phyloP scores from a whole-genome alignment of 2,888 invertebrate species.

The Zygaena filipendulae region DNA sequence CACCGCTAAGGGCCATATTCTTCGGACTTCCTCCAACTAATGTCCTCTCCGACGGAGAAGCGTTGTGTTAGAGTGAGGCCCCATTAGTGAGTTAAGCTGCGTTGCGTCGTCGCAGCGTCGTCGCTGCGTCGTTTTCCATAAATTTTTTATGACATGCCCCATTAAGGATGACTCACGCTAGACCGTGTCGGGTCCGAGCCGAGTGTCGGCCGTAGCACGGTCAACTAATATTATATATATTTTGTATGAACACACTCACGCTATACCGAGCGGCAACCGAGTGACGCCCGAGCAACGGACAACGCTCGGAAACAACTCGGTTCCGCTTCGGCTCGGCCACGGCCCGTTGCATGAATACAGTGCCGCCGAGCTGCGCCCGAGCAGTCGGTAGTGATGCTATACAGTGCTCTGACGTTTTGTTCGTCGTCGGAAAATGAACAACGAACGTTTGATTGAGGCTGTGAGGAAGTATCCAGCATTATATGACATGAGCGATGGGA shows the following conservation, averaged over 20 bases:
- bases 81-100: too few species aligned
- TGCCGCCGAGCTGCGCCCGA: constrained; percentile 8
- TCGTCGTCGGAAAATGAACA: constrained; percentile 11
- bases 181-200: constrained; percentile 5
- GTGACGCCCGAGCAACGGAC: constrained; percentile 13
- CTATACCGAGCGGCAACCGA: constrained; percentile 11
- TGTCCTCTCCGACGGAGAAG: too few species aligned
- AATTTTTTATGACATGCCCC: too few species aligned
- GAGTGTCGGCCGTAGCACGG: constrained; percentile 5
- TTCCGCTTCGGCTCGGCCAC: constrained; percentile 9
- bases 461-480: constrained; percentile 12
- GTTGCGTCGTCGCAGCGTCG: constrained; percentile 9
- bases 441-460: constrained; percentile 13
- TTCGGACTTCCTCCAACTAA: too few species aligned
- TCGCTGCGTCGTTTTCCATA: constrained; percentile 2
- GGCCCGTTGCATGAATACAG: constrained; percentile 4
- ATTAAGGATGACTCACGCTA: too few species aligned
- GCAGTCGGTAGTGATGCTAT: constrained; percentile 15
- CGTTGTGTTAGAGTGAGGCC: too few species aligned
- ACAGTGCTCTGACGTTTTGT: constrained; percentile 13
- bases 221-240: constrained; percentile 1
- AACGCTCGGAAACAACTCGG: too few species aligned
- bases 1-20: too few species aligned
- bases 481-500: constrained; percentile 13
- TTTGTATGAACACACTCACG: constrained; percentile 4